Conservation (phyloP, 2,797 vertebrate species). For the Paguma larvata region DNA sequence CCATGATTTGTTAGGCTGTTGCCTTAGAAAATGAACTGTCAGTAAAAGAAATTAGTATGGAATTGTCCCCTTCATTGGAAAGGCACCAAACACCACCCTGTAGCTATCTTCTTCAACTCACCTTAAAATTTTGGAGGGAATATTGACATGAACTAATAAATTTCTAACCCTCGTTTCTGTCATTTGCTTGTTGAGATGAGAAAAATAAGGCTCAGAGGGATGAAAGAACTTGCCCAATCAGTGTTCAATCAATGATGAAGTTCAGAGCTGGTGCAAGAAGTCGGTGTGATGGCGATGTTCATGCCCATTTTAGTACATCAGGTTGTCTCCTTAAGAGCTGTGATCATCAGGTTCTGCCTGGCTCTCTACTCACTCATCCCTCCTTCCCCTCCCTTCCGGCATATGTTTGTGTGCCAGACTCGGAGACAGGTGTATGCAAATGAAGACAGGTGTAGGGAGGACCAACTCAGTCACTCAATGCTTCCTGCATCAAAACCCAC, state of each 20-base stretch:
- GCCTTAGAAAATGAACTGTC: conserved; percentile 75
- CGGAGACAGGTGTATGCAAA: not conserved
- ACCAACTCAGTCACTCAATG: not conserved
- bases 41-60: conserved; percentile 71
- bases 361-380: not conserved
- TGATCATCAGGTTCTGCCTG: not conserved
- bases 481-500: not conserved
- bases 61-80: conserved; percentile 26
- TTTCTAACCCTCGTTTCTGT: not conserved
- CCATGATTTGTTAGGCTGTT: conserved; percentile 73
- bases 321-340: not conserved
- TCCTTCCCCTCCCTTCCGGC: not conserved
- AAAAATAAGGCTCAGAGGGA: not conserved
- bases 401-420: not conserved
- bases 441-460: not conserved
- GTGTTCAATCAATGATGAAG: not conserved
- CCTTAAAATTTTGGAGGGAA: not conserved
- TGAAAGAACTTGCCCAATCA: not conserved
- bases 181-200: not conserved
- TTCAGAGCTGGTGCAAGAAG: not conserved
- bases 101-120: not conserved
- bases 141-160: not conserved
- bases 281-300: not conserved
- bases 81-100: not conserved
- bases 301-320: not conserved